Base-by-base conservation (phyloP, 2,888 invertebrate genomes). In the Nomada flava region DNA sequence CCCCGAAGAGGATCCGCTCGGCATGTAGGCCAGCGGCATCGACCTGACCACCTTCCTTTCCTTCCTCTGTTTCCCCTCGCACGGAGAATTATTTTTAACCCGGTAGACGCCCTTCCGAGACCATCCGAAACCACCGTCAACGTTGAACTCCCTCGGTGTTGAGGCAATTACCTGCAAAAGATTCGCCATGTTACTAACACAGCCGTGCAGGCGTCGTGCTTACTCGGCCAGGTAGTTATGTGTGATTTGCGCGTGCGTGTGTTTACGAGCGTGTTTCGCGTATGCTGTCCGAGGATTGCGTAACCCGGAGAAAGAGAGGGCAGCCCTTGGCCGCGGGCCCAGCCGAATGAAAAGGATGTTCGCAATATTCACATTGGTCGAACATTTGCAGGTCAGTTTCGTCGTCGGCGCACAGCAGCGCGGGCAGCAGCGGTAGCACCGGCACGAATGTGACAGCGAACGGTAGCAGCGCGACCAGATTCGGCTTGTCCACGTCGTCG, bases 311-410 rank as follows among this genome's bases (percentile, higher is more conserved):
- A 68, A 53, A 71, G 69, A 65, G 77, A 62, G 72, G 74, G 76
- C 73, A 91, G 87, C 89, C 90, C 89, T 92, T 93, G 92, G 92
- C 92, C 79, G 74, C 71, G 59, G 89, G 90, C 91, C 92, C 91
- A 90, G 82, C 72, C 71, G 26, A 52, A 75, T 71, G 82, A 81
- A 75, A 75, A 74, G 75, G 78, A 77, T 60, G 81, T 74, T 81
- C 75, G 81, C 81, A 81, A 88, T 89, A 80, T 84, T 84, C 78
- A 84, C 80, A 83, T 89, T 83, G 81, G 76, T 53, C 79, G 76
- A 89, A 86, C 80, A 50, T 86, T 89, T 89, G 79, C 92, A 93
- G 93, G 90, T 92, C 93, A 91, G 91, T 92, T 87, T 91, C 91
- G 82, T 91, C 91, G 75, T 85, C 91, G 73, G 55, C 89, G 86